phyloP scores from a whole-genome alignment of 53 echinoderm and acorn worm species.

The Pentamera pediparva region DNA sequence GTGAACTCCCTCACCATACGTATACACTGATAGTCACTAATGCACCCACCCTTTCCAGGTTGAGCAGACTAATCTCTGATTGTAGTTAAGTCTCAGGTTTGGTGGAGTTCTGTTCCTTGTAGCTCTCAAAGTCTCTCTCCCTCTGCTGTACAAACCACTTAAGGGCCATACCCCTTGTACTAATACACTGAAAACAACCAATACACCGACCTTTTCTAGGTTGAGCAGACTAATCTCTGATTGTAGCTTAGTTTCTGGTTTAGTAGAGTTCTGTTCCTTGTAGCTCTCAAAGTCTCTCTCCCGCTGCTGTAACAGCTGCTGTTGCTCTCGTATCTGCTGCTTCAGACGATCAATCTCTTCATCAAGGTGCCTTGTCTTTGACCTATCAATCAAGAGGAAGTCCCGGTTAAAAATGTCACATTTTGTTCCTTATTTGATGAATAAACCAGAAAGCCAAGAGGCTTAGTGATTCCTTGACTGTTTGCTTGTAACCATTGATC shows the following conservation, averaged over 20 bases:
- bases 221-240: slow-evolving; percentile 85
- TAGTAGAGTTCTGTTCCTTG: slow-evolving; percentile 60
- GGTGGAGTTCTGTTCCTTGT: slow-evolving; percentile 56
- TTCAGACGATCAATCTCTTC: slow-evolving; percentile 75
- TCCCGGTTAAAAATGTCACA: too few species aligned
- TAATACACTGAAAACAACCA: too few species aligned
- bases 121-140: slow-evolving; percentile 70
- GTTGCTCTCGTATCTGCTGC: slow-evolving; percentile 51
- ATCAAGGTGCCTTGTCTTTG: slow-evolving; percentile 62
- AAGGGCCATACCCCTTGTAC: too few species aligned
- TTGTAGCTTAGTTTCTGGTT: slow-evolving; percentile 88
- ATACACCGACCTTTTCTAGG: slow-evolving; percentile 81
- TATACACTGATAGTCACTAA: too few species aligned
- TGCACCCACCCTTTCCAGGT: slow-evolving; percentile 98
- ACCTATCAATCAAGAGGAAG: too few species aligned
- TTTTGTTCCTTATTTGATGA: too few species aligned
- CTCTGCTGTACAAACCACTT: slow-evolving; percentile 77
- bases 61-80: slow-evolving; percentile 83
- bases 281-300: slow-evolving; percentile 72
- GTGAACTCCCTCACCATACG: too few species aligned
- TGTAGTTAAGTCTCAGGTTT: slow-evolving; percentile 92
- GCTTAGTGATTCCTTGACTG: too few species aligned
- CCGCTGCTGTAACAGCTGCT: slow-evolving; percentile 62
- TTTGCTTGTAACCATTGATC: too few species aligned
- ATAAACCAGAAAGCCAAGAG: too few species aligned